Conservation (phyloP, 2,888 invertebrate species). For the Kuschelorhynchus macadamiae region DNA sequence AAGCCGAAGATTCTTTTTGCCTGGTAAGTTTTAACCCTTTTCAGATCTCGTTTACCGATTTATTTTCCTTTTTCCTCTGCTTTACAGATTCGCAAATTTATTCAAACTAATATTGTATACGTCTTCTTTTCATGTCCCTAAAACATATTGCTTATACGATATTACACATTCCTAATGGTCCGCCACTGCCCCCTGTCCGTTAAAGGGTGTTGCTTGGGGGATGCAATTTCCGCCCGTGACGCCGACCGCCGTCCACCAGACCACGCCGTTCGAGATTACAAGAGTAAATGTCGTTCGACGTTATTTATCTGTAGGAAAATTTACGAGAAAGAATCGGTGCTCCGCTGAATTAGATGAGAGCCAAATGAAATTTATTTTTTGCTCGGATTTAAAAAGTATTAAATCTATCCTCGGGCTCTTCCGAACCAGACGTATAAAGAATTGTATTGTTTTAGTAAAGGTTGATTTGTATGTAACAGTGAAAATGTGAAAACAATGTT, state of each 20-base stretch:
- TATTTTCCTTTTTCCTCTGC: no score
- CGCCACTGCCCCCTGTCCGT: constrained; percentile 38
- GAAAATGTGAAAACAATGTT: no score
- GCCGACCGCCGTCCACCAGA: constrained; percentile 53
- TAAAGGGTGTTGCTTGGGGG: constrained; percentile 32
- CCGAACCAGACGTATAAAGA: no score
- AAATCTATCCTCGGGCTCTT: not conserved
- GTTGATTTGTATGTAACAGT: no score
- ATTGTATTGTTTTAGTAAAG: no score
- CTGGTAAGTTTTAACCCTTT: no score
- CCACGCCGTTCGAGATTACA: constrained; percentile 47
- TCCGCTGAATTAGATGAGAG: not conserved
- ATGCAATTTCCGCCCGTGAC: constrained; percentile 55
- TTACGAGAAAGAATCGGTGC: constrained; percentile 17
- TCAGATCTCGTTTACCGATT: no score
- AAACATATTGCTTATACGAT: no score
- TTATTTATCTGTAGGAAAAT: constrained; percentile 38
- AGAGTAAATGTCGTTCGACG: constrained; percentile 43
- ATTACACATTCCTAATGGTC: no score
- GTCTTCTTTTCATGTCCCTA: no score
- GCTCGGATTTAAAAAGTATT: not conserved
- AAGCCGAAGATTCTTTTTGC: no score
- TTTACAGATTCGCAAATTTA: not conserved
- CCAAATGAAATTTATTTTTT: not conserved
- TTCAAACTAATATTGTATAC: not conserved